Evolutionary conservation across 2,888 invertebrate genomes (phyloP), one percentile per base, ranked within the genome.

Genomic region (Osmoderma eremita): DNA sequence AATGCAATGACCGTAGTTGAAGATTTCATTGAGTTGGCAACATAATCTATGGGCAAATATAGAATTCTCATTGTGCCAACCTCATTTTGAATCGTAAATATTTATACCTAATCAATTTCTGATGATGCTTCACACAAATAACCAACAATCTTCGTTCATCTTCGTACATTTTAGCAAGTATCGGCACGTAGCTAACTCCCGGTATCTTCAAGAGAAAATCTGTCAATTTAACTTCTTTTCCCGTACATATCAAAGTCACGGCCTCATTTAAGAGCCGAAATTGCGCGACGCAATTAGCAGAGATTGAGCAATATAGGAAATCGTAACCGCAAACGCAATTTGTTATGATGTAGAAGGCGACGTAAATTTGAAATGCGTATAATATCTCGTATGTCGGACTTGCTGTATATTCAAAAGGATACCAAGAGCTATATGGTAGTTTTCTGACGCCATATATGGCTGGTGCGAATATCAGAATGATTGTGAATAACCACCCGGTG

Each of bases 321-420:
- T 73, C 73, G 53, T 73, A 70, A 3, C 71, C 71, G 15, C 70
- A 67, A 39, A 71, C 71, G 10, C 67, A 53, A 3, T 68, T 58
- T 2, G 71, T 63, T 5, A 69, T 48, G 4, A 71, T 22, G 38
- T 70, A 70, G 3, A 69, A 24, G 30, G 71, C 69, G 8, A 62
- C 58, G 13, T 71, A 54, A 1, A 66, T 53, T 67, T 73, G 72
- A 18, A 68, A 8, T 6, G 67, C 22, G 49, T 72, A 73, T 4
- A 72, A 39, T 8, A 70, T 65, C 67, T 73, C 72, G 51, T 72
- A 73, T 3, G 63, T 12, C 1, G 70, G 70, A 18, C 67, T 69
- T 30, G 6, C 2, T 10, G 51, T 48, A 63, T 63, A 70, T 36
- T 68, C 53, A 39, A 71, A 72, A 6, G 72, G 72, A 53, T 68